phyloP scores from a whole-genome alignment of 2,888 invertebrate genomes.

The Dysmachus trigonus region DNA sequence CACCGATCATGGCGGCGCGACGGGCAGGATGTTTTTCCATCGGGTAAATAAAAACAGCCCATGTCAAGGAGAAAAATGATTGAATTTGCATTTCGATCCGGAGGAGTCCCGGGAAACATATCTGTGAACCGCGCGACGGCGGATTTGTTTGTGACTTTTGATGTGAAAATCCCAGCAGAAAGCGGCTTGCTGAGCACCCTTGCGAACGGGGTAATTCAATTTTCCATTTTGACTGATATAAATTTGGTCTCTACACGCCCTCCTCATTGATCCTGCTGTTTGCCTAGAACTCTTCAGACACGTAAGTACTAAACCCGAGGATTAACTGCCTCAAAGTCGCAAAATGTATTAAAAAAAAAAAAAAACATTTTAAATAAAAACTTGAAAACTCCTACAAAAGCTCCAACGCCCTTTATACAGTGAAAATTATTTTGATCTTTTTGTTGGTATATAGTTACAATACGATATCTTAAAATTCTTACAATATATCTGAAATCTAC shows the following conservation, averaged over 20 bases:
- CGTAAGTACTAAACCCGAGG: neutral
- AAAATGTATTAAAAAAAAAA: neutral
- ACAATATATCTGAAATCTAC: neutral
- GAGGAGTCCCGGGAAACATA: slow-evolving; percentile 13
- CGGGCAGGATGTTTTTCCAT: slow-evolving; percentile 2
- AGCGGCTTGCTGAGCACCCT: neutral
- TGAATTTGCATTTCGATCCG: slow-evolving; percentile 39
- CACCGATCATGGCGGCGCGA: slow-evolving; percentile 17
- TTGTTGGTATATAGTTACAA: too few species aligned
- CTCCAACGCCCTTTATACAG: neutral
- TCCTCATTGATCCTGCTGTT: slow-evolving; percentile 4
- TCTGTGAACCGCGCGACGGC: neutral
- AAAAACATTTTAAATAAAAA: too few species aligned
- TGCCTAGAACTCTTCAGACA: neutral
- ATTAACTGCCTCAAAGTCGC: neutral
- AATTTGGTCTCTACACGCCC: slow-evolving; percentile 25
- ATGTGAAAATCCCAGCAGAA: slow-evolving; percentile 19
- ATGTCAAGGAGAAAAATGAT: slow-evolving; percentile 42
- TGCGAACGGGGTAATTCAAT: slow-evolving; percentile 35
- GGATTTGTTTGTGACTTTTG: slow-evolving; percentile 40
- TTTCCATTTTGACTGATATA: slow-evolving; percentile 38
- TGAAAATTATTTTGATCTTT: neutral
- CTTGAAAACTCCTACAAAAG: neutral
- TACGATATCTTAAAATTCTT: neutral
- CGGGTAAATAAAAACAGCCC: slow-evolving; percentile 41